Percentiles rank a stretch among this genome's conserved stretches.
Evolutionary conservation across 1,140 invertebrate species (phyloP).

Genomic region (Lepeophtheirus salmonis): DNA sequence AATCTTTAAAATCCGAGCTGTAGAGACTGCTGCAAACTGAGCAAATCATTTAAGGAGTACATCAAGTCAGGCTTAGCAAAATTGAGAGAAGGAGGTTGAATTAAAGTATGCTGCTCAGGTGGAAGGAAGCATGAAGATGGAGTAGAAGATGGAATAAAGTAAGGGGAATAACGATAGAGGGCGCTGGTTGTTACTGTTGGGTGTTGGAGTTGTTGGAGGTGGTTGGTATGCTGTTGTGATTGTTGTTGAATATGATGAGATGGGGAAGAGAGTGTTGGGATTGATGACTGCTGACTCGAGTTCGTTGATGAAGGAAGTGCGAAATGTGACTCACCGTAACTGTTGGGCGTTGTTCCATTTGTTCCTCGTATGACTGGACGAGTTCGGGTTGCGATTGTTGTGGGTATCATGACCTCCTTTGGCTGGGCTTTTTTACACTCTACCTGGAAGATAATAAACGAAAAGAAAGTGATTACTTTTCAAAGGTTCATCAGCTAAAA

Average conservation of each 20-base stretch:
- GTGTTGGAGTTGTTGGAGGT: background rate
- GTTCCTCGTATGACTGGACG: slow-evolving; percentile 69
- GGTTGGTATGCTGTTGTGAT: background rate
- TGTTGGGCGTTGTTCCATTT: slow-evolving; percentile 20
- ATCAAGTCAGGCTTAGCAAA: slow-evolving; percentile 73
- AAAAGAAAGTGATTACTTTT: background rate
- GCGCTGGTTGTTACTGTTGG: slow-evolving; percentile 40
- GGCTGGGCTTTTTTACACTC: slow-evolving; percentile 99
- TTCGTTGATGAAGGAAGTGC: slow-evolving; percentile 36
- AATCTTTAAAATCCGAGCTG: slow-evolving; percentile 16
- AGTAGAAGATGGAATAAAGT: slow-evolving; percentile 49
- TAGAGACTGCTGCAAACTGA: slow-evolving; percentile 27
- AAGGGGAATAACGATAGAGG: slow-evolving; percentile 26
- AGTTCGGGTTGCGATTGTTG: slow-evolving; percentile 67
- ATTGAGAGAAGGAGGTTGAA: background rate
- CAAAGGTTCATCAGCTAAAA: background rate
- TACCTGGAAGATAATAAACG: slow-evolving; percentile 45
- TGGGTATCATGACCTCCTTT: slow-evolving; percentile 96
- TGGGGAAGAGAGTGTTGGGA: background rate
- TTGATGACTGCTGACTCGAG: slow-evolving; percentile 17
- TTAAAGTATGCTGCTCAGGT: background rate
- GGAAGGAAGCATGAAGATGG: slow-evolving; percentile 65
- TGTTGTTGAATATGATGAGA: background rate
- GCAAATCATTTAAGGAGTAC: slow-evolving; percentile 42
- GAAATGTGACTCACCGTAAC: slow-evolving; percentile 83